These are phyloP conservation scores for Cebus imitator DNA, from an alignment of 2,113 vertebrate species.

Conservation along the genomic window DNA sequence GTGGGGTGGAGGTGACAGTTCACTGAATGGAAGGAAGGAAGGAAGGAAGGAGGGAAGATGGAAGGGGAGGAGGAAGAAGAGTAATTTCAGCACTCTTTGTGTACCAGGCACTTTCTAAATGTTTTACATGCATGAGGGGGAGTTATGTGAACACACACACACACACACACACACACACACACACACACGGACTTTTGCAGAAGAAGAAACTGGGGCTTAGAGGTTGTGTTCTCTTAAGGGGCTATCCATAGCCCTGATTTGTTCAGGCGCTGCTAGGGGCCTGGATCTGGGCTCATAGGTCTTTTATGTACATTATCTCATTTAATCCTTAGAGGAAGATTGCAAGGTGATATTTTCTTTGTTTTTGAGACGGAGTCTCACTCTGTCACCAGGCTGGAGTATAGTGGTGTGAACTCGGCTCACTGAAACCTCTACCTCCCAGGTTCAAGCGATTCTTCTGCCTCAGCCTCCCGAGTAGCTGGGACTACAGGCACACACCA, in stretches of 20 bases:
- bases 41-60: background rate
- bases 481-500: too few species aligned
- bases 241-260: background rate
- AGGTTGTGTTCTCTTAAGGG: background rate
- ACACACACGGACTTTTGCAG: background rate
- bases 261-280: background rate
- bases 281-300: background rate
- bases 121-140: background rate
- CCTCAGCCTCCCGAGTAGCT: too few species aligned
- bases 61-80: background rate
- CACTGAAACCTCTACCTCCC: too few species aligned
- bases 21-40: too few species aligned
- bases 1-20: too few species aligned
- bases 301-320: background rate
- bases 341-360: too few species aligned
- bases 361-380: too few species aligned
- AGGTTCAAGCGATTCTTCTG: too few species aligned
- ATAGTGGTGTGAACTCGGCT: too few species aligned
- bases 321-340: background rate
- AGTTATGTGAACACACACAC: too few species aligned
- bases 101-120: background rate
- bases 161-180: too few species aligned
- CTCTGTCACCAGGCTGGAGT: too few species aligned
- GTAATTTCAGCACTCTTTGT: background rate
- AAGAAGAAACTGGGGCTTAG: background rate